These are phyloP conservation scores for Pygoscelis antarcticus DNA, from an alignment of 2,113 vertebrate species.

Conservation along the genomic window DNA sequence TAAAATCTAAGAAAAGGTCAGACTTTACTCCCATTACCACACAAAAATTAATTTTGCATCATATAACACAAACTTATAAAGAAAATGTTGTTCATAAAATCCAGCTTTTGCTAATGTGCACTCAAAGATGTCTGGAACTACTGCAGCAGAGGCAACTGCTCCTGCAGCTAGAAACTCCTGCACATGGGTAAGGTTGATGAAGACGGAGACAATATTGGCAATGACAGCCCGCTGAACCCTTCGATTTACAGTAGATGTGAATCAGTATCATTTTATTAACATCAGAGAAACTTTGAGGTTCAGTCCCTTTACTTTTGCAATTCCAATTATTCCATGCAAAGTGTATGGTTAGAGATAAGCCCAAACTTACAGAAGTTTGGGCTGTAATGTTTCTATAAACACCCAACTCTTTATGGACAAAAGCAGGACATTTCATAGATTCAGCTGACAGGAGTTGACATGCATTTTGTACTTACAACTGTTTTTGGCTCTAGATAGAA, in stretches of 20 bases:
- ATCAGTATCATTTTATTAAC: not conserved
- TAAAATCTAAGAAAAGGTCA: not conserved
- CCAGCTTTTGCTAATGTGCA: not conserved
- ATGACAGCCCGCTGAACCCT: not conserved
- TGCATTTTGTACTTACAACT: not conserved
- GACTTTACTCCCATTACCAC: not conserved
- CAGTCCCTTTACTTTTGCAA: not conserved
- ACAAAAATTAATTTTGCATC: not conserved
- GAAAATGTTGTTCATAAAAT: not conserved
- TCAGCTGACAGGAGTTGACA: not conserved
- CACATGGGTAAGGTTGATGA: not conserved
- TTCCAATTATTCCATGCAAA: not conserved
- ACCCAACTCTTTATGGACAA: not conserved
- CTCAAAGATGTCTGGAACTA: not conserved
- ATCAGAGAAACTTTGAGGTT: not conserved
- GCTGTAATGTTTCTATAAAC: not conserved
- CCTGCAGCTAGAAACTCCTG: not conserved
- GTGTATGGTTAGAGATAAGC: rapidly evolving
- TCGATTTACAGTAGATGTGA: not conserved
- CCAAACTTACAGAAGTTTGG: not conserved
- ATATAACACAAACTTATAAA: not conserved
- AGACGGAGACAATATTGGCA: not conserved
- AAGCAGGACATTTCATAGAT: not conserved
- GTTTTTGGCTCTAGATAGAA: not conserved
- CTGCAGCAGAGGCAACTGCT: not conserved